These are phyloP conservation scores for Pelosia muscerda DNA, from an alignment of 2,888 invertebrate species.

Conservation along the genomic window DNA sequence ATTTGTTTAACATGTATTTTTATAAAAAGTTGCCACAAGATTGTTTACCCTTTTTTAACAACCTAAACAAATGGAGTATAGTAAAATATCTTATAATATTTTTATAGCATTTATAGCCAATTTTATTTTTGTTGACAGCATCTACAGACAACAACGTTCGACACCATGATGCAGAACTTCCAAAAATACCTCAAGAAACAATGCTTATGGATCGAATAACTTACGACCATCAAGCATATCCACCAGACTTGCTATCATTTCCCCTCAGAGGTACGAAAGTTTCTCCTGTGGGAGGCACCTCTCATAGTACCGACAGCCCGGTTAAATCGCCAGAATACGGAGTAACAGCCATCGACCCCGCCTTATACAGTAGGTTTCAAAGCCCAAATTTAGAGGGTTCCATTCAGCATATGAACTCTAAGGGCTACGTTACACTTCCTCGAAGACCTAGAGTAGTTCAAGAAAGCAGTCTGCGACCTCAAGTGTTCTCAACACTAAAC, in stretches of 20 bases:
- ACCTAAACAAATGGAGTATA: too few relatives aligned
- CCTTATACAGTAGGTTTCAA: conserved; percentile 83
- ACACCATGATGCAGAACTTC: conserved; percentile 87
- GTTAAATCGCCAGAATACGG: conserved; percentile 76
- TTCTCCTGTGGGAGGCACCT: conserved; percentile 82
- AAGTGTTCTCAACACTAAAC: conserved; percentile 75
- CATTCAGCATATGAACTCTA: conserved; percentile 88
- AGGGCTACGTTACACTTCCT: conserved; percentile 95
- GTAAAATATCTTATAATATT: background rate
- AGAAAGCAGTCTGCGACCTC: conserved; percentile 79
- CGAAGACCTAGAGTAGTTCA: conserved; percentile 91
- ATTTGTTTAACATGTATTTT: too few relatives aligned
- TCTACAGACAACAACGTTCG: conserved; percentile 88
- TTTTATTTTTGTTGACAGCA: conserved; percentile 69
- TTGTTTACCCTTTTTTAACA: too few relatives aligned
- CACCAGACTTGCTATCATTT: conserved; percentile 94
- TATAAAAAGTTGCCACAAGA: too few relatives aligned
- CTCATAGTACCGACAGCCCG: conserved; percentile 67
- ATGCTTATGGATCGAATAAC: conserved; percentile 77
- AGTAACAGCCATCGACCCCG: conserved; percentile 66
- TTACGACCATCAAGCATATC: conserved; percentile 88
- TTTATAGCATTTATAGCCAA: background rate
- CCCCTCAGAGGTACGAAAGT: conserved; percentile 85
- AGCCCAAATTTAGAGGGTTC: conserved; percentile 87
- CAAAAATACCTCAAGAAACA: conserved; percentile 83